phyloP scores from a whole-genome alignment of 2,113 vertebrate genomes.

The Anoplopoma fimbria region DNA sequence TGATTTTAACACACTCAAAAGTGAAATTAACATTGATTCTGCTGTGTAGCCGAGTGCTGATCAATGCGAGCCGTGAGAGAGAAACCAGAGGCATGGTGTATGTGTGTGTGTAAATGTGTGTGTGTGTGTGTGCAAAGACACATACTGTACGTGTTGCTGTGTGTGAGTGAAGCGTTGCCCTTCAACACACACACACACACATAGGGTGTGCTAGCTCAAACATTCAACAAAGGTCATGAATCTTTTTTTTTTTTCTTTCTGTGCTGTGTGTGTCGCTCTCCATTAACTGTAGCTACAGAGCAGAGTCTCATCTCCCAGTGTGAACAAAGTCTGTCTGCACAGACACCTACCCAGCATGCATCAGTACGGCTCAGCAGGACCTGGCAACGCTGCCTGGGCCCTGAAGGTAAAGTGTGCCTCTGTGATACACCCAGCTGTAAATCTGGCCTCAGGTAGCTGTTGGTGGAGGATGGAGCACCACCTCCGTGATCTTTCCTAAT shows the following conservation, averaged over 20 bases:
- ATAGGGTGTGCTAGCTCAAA: slow-evolving; percentile 7
- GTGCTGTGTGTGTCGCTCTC: slow-evolving; percentile 17
- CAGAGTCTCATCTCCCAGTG: slow-evolving; percentile 29
- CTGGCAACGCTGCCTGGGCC: slow-evolving; percentile 25
- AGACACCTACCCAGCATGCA: slow-evolving; percentile 27
- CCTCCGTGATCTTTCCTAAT: too few species aligned
- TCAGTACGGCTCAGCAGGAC: slow-evolving; percentile 42
- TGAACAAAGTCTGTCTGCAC: slow-evolving; percentile 49
- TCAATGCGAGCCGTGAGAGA: slow-evolving; percentile 42
- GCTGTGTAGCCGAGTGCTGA: slow-evolving; percentile 29
- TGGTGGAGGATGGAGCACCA: too few species aligned
- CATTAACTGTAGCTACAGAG: slow-evolving; percentile 45
- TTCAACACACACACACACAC: neutral
- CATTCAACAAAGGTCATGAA: neutral
- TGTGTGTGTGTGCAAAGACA: slow-evolving; percentile 3
- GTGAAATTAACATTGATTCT: slow-evolving; percentile 54
- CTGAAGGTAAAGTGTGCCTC: slow-evolving; percentile 39
- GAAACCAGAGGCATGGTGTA: slow-evolving; percentile 4
- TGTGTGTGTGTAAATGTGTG: neutral
- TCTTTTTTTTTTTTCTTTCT: slow-evolving; percentile 44
- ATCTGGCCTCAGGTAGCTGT: slow-evolving; percentile 26
- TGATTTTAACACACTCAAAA: slow-evolving; percentile 45
- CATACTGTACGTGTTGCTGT: neutral
- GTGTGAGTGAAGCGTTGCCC: slow-evolving; percentile 6
- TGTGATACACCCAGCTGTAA: slow-evolving; percentile 26